Base-by-base conservation (phyloP, 1,140 invertebrate species). In the Aphis craccivora region DNA sequence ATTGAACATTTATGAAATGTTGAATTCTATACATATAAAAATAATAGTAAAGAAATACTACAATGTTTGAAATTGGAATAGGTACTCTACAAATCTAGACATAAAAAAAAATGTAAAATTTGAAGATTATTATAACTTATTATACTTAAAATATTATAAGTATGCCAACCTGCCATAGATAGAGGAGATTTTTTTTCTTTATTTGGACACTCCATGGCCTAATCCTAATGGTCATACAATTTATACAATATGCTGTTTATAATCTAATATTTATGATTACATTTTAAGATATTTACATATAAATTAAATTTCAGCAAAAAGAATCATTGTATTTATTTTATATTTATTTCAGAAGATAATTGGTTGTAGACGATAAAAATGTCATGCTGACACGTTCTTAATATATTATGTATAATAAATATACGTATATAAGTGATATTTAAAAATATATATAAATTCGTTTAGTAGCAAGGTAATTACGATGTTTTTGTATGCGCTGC, bases 251-350 rank as follows among this genome's bases (percentile, higher is more conserved):
- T n/a, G 6, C 30, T 67, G 11, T 51, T 51, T 51, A 48, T 67
- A 60, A 60, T 60, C 8, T 60, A 25, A 67, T 67, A 14, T 67
- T 67, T 76, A 76, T 76, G 60, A 76, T 35, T 76, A n/a, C 60
- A n/a, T 76, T n/a, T 76, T 18, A 76, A 76, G 18, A n/a, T 76
- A 76, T 76, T 76, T 76, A 76, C 60, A 76, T 76, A 76, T 76
- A 76, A n/a, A 76, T 76, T 76, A 76, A n/a, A 76, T 76, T 76
- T 76, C 30, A 76, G 30, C 30, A 20, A 76, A 76, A 76, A n/a
- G 60, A 76, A 76, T 35, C 5, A 76, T 35, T 35, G n/a, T 76
- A 76, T 20, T 76, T 76, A 18, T n/a, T 18, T 76, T n/a, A 30
- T 76, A 53, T n/a, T 30, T 60, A 67, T 76, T n/a, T 18, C 30